phyloP scores from a whole-genome alignment of 1,140 invertebrate genomes.

The Brachionus koreanus region DNA sequence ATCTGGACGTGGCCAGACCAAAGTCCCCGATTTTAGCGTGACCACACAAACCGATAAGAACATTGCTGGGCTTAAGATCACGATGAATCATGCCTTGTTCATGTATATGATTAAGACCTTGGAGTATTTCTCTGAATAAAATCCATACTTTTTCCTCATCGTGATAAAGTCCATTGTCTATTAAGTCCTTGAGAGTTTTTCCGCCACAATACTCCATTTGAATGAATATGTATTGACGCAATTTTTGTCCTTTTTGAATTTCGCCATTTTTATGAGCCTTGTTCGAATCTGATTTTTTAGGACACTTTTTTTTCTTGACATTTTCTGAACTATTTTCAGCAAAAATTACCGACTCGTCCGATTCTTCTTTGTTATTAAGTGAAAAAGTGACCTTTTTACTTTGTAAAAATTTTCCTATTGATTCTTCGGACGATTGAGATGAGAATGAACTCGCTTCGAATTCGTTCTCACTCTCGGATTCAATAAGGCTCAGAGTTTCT shows the following conservation, averaged over 20 bases:
- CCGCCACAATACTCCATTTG: slow-evolving; percentile 44
- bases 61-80: slow-evolving; percentile 40
- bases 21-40: slow-evolving; percentile 44
- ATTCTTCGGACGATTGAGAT: neutral
- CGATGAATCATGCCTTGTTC: slow-evolving; percentile 43
- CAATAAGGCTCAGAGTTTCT: neutral
- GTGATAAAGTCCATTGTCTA: slow-evolving; percentile 13
- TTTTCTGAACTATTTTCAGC: slow-evolving; percentile 14
- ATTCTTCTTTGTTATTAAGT: neutral
- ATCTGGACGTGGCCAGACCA: slow-evolving; percentile 27
- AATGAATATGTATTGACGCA: slow-evolving; percentile 16
- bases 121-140: slow-evolving; percentile 38
- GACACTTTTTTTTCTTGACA: neutral
- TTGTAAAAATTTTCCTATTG: neutral
- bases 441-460: neutral
- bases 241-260: neutral
- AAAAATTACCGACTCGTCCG: slow-evolving; percentile 32
- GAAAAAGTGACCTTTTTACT: neutral
- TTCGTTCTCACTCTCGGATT: neutral
- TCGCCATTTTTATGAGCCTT: neutral
- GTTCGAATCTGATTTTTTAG: neutral
- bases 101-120: slow-evolving; percentile 40
- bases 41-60: neutral
- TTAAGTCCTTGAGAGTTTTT: slow-evolving; percentile 42
- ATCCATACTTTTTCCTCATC: slow-evolving; percentile 16